Base-by-base conservation (phyloP, 1,140 invertebrate genomes). In the Cylas formicarius region DNA sequence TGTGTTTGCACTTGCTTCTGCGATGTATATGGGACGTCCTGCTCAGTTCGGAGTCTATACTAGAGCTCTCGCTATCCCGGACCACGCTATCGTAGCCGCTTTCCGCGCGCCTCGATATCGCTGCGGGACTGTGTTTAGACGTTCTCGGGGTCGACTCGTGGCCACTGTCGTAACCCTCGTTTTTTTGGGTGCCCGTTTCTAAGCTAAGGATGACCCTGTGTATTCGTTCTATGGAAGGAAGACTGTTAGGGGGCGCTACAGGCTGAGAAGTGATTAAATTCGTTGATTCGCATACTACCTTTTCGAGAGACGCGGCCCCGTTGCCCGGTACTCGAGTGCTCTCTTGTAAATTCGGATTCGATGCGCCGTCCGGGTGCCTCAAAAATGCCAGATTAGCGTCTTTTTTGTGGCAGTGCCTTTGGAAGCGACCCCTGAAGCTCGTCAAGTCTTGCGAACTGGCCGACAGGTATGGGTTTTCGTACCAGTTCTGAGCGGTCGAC, bases 41-140 rank as follows among this genome's bases (percentile, higher is more conserved):
- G 34, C 80, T 80, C 31, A 77, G 81, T 48, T 84, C 84, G 6
- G 84, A 86, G 28, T 82, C 82, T 47, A 87, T 78, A 47, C 83
- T 86, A n/a, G 84, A 86, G 28, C 83, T 84, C 55, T 87, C 82
- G 38, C 84, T 87, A 55, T 92, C 88, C 48, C 88, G 28, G 2
- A 48, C 80, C 41, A 92, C 82, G 57, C 84, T 90, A 56, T 92
- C 89, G 60, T 93, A 92, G 2, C 89, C 90, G 58, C 87, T 90
- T 62, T 87, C 84, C 1, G 82, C 82, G 13, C 81, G 72, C 53
- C 81, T 70, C 0, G 81, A 83, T 8, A 84, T 75, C 0, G 79
- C 81, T 0, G 78, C 78, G 0, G 78, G 77, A 42, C 82, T 84
- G 48, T 84, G 77, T 62, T 86, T 85, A 2, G 82, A 80, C 13